These are phyloP conservation scores for Pyrrhosoma nymphula DNA, from an alignment of 2,888 invertebrate species.

Conservation along the genomic window DNA sequence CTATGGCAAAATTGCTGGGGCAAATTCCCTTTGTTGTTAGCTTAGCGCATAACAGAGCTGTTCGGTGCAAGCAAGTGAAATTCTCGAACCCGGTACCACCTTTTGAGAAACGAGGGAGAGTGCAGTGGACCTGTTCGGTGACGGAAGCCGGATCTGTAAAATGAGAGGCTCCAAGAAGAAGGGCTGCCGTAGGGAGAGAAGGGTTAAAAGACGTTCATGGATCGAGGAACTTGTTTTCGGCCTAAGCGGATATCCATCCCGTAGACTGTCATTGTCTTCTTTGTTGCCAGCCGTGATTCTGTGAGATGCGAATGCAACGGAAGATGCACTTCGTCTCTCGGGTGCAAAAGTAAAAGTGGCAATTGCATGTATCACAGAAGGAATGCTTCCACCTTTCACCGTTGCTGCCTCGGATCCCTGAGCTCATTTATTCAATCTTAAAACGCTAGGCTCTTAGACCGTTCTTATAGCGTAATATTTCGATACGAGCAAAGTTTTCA, in stretches of 20 bases:
- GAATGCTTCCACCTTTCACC: background rate
- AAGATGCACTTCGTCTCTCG: background rate
- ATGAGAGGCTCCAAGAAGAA: constrained; percentile 4
- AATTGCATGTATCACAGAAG: background rate
- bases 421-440: too few species aligned
- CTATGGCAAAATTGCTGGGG: background rate
- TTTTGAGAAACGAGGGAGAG: background rate
- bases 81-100: constrained; percentile 41
- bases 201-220: constrained; percentile 28
- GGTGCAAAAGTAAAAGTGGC: background rate
- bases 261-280: constrained; percentile 6
- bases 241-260: constrained; percentile 36
- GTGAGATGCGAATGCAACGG: background rate
- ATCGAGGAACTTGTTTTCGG: constrained; percentile 41
- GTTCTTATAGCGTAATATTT: too few species aligned
- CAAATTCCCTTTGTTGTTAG: background rate
- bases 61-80: background rate
- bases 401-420: too few species aligned
- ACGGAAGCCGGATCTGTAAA: constrained; percentile 62
- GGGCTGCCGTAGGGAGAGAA: background rate
- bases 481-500: too few species aligned
- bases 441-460: too few species aligned
- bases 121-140: background rate
- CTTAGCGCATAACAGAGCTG: background rate
- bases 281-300: background rate